Percentiles rank a stretch among this genome's conserved stretches.
Evolutionary conservation across 2,888 invertebrate species (phyloP).

Genomic region (Trichogramma evanescens): DNA sequence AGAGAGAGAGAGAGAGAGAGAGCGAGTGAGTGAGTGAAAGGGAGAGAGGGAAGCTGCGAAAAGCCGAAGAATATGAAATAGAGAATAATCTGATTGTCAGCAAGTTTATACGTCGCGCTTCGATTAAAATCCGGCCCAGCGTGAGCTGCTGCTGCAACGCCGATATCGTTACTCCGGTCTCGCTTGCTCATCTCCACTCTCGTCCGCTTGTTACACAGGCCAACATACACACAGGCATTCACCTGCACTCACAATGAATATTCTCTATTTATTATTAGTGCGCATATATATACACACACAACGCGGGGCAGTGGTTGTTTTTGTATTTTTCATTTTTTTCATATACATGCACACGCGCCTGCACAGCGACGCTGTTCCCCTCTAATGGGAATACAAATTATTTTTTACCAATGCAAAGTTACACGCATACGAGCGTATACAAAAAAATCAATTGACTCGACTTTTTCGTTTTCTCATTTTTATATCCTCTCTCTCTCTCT

Average conservation of each 20-base stretch:
- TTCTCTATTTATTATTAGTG: too few relatives aligned
- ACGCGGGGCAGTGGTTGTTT: too few relatives aligned
- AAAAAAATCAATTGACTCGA: constrained; percentile 19
- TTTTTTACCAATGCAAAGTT: constrained; percentile 9
- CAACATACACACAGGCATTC: constrained; percentile 15
- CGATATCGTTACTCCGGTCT: constrained; percentile 36
- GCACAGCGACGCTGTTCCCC: constrained; percentile 8
- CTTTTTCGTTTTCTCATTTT: constrained; percentile 12
- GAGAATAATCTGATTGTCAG: constrained; percentile 44
- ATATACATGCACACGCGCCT: neutral
- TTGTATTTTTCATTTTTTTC: too few relatives aligned
- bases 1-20: constrained; percentile 8
- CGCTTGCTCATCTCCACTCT: constrained; percentile 21
- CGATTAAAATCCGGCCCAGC: constrained; percentile 41
- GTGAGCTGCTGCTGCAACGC: constrained; percentile 31
- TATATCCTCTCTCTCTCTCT: neutral
- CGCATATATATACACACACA: too few relatives aligned
- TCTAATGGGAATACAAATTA: constrained; percentile 20
- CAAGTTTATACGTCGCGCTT: constrained; percentile 44
- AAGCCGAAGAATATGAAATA: neutral
- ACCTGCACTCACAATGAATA: neutral
- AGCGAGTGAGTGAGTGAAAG: constrained; percentile 16
- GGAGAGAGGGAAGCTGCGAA: constrained; percentile 25
- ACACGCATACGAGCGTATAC: neutral
- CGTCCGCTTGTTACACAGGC: constrained; percentile 13